Base-by-base conservation (phyloP, 1,140 invertebrate genomes). In the Euschistus heros region DNA sequence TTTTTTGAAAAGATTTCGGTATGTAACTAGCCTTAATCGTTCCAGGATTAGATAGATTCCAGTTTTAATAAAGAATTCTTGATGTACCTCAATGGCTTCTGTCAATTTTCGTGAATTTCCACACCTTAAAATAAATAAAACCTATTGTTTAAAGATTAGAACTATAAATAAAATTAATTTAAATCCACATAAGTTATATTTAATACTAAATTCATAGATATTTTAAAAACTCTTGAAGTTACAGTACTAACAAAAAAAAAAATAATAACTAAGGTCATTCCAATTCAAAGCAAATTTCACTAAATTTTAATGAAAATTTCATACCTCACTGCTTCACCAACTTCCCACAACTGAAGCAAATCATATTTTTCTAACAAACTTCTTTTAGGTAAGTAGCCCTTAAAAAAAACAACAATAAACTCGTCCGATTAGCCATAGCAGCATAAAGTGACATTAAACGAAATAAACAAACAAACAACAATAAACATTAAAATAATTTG, bases 1-100 rank as follows among this genome's bases (percentile, higher is more conserved):
- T 84, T 94, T 95, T 72, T 95, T 94, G 73, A 98, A 97, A 26
- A 98, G 82, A 81, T 98, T 98, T 67, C 95, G 83, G 73, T 97
- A 97, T 0, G 94, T 91, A 52, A 95, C 90, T 57, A 93, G 88
- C 75, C 95, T 96, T 0, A 99, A 78, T 75, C 98, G 97, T 73
- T 98, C 95, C 8, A 99, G 85, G 73, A 98, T 93, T 18, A 98
- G 80, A 77, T 96, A 98, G 71, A 99, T 95, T 42, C 95, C 95
- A 72, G 87, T 93, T 70, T 87, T 87, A 63, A 97, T 97, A 69
- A 98, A 96, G 74, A 97, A 97, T 0, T 82, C 76, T 76, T 97
- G 92, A 72, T 97, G 86, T 52, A 84, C 81, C 67, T 86, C 83
- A 77, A 98, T 87, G 0, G 94, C 89, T 70, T 82, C 80, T 73